Percentiles rank a stretch among this genome's conserved stretches.
Evolutionary conservation across 2,888 invertebrate genomes (phyloP).

Genomic region (Drosophila prolongata): DNA sequence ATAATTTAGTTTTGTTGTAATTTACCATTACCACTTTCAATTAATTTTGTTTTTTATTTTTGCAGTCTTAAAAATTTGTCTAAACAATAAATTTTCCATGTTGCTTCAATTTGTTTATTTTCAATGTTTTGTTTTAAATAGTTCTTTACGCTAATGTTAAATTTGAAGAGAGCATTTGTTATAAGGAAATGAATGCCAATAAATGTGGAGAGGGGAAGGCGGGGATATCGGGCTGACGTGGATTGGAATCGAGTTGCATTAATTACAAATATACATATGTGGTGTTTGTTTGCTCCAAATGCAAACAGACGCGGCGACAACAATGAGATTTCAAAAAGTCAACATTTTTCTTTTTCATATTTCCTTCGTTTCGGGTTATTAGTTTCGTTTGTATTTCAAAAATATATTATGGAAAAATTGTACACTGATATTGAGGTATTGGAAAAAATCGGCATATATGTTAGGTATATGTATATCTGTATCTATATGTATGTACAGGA

Average conservation of each 20-base stretch:
- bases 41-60: conserved; percentile 73
- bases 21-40: conserved; percentile 81
- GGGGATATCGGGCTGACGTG: conserved; percentile 21
- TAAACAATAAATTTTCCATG: conserved; percentile 81
- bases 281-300: conserved; percentile 27
- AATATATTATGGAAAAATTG: conserved; percentile 76
- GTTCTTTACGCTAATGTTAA: conserved; percentile 37
- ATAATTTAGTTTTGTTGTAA: conserved; percentile 65
- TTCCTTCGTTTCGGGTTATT: conserved; percentile 45
- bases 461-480: conserved; percentile 35
- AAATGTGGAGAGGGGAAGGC: conserved; percentile 13
- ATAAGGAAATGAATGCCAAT: conserved; percentile 28
- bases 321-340: conserved; percentile 75
- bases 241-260: conserved; percentile 31
- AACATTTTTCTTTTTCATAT: conserved; percentile 51
- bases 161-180: conserved; percentile 30
- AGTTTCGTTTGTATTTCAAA: conserved; percentile 54
- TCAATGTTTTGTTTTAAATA: conserved; percentile 39
- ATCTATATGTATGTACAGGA: conserved; percentile 47
- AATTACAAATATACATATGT: conserved; percentile 50
- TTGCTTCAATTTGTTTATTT: conserved; percentile 52
- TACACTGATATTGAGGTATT: conserved; percentile 79
- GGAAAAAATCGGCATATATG: conserved; percentile 78
- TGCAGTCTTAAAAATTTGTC: conserved; percentile 84
- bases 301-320: conserved; percentile 63